A percentile compares a stretch with the other conserved stretches of the same genome.
phyloP scores from a whole-genome alignment of 2,113 vertebrate genomes.

The Laticauda laticaudata region DNA sequence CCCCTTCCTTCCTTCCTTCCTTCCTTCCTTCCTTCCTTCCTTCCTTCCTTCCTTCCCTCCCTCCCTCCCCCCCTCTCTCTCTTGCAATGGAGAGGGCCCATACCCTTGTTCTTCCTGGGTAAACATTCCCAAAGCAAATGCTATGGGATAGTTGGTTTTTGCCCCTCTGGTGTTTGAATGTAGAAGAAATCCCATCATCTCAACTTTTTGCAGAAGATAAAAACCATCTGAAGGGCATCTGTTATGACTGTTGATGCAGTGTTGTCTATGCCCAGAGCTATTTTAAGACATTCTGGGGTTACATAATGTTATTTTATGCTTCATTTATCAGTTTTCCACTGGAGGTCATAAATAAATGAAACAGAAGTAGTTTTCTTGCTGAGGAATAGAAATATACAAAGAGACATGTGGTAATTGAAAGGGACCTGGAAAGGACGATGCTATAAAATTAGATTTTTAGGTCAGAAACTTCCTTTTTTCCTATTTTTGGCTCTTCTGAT shows the following conservation, averaged over 20 bases:
- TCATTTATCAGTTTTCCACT: conserved; percentile 26
- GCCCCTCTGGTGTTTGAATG: not conserved
- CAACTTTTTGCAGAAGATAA: not conserved
- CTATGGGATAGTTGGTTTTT: not conserved
- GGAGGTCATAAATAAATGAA: conserved; percentile 29
- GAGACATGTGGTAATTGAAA: not conserved
- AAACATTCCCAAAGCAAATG: not conserved
- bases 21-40: no score
- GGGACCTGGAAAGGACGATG: not conserved
- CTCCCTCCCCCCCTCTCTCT: fast-evolving
- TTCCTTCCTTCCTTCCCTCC: no score
- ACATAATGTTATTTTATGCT: conserved; percentile 32
- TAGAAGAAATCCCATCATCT: not conserved
- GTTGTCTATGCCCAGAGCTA: not conserved
- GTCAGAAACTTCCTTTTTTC: not conserved
- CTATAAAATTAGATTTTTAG: not conserved
- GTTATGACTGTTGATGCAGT: not conserved
- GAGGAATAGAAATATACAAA: conserved; percentile 20
- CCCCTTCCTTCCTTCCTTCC: no score
- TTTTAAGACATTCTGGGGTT: conserved; percentile 8
- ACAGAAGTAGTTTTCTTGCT: not conserved
- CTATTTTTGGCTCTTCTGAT: not conserved
- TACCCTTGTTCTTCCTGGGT: not conserved
- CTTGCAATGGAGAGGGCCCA: not conserved
- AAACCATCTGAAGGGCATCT: not conserved